These are phyloP conservation scores for Sturnira hondurensis DNA, from an alignment of 2,113 vertebrate genomes.

Conservation along the genomic window DNA sequence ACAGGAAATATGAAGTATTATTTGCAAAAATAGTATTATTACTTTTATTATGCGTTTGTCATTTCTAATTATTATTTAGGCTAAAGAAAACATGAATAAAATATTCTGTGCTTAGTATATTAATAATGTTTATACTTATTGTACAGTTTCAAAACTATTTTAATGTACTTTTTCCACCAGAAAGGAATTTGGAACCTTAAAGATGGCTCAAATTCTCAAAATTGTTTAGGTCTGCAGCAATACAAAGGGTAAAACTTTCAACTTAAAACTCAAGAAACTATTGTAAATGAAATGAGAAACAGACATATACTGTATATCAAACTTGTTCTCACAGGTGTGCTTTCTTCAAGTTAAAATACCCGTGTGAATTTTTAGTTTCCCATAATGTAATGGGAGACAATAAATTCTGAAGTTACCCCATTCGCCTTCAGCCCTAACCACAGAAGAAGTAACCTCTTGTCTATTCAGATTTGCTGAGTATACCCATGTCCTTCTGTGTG, in stretches of 20 bases:
- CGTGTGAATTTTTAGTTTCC: conserved; percentile 83
- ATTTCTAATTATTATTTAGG: not conserved
- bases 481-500: conserved; percentile 73
- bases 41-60: not conserved
- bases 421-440: conserved; percentile 72
- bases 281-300: conserved; percentile 79
- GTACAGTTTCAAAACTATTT: not conserved
- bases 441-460: conserved; percentile 83
- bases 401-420: conserved; percentile 80
- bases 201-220: not conserved
- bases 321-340: conserved; percentile 78
- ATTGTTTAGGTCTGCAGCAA: not conserved
- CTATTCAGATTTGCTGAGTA: conserved; percentile 71
- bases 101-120: not conserved
- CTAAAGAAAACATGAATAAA: not conserved
- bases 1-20: too few species aligned
- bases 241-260: not conserved
- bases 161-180: not conserved
- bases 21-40: too few species aligned
- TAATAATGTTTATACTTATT: not conserved
- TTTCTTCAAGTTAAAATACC: conserved; percentile 78
- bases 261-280: conserved; percentile 68
- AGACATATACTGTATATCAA: conserved; percentile 68
- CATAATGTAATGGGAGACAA: conserved; percentile 80
- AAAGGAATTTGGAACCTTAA: conserved; percentile 31